These are phyloP conservation scores for Paragorgia papillata DNA, from an alignment of 92 coral and sea anemone species.

Conservation along the genomic window DNA sequence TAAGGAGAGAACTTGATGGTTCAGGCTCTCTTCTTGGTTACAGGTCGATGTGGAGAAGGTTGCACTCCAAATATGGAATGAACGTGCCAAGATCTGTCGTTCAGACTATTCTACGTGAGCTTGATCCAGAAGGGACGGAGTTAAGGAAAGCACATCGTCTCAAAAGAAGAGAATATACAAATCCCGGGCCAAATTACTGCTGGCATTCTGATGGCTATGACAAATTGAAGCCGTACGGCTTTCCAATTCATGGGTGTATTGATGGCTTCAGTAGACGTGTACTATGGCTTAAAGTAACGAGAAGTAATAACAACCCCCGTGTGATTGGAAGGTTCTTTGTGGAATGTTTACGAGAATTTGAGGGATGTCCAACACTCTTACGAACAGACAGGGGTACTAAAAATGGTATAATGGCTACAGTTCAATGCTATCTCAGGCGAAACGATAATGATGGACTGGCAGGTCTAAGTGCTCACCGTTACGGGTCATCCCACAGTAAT, in stretches of 20 bases:
- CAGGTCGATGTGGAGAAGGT: slow-evolving; percentile 48
- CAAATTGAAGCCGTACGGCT: slow-evolving; percentile 46
- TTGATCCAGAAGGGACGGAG: slow-evolving; percentile 10
- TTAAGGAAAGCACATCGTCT: slow-evolving; percentile 22
- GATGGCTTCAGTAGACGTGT: slow-evolving; percentile 45
- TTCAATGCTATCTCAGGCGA: slow-evolving; percentile 52
- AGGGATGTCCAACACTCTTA: slow-evolving; percentile 51
- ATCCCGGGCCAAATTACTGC: slow-evolving; percentile 23
- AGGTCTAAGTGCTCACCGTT: slow-evolving; percentile 48
- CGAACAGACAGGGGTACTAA: slow-evolving; percentile 52
- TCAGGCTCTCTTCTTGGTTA: slow-evolving; percentile 51
- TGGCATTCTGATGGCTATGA: slow-evolving; percentile 56
- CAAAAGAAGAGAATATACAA: background rate
- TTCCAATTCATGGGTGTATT: slow-evolving; percentile 47
- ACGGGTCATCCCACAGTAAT: slow-evolving; percentile 56
- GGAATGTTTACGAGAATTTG: slow-evolving; percentile 34
- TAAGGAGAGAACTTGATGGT: slow-evolving; percentile 47
- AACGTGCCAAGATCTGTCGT: slow-evolving; percentile 15
- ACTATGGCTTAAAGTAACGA: slow-evolving; percentile 49
- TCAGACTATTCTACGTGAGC: background rate
- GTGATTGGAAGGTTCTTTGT: slow-evolving; percentile 25
- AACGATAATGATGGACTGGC: slow-evolving; percentile 45
- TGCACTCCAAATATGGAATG: slow-evolving; percentile 45
- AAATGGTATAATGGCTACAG: slow-evolving; percentile 49
- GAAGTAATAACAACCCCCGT: slow-evolving; percentile 37